Base-by-base conservation (phyloP, 2,888 invertebrate genomes). In the Melieria picta region DNA sequence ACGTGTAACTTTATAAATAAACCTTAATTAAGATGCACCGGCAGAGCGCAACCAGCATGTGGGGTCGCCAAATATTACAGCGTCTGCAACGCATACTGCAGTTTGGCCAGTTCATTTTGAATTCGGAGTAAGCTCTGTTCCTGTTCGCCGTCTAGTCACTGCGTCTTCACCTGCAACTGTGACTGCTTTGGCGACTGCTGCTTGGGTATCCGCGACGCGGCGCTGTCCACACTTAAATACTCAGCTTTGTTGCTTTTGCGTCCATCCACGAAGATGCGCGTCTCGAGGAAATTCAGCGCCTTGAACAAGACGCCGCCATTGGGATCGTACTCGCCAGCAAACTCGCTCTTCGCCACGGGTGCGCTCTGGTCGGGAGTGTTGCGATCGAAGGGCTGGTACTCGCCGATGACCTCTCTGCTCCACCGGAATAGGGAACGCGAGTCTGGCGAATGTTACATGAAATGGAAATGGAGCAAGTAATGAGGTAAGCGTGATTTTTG, bases 201-300 rank as follows among this genome's bases (percentile, higher is more conserved):
- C n/a, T 42, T 70, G 43, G 52, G 30, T 30, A 30, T 30, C 30
- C 30, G 1, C 30, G 30, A 30, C 30, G 30, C 30, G 30, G 2
- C 30, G 30, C 30, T 30, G 30, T 30, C 3, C 30, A 30, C 30
- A 30, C 2, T 30, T 30, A 30, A 30, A 30, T 30, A 30, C 2
- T 30, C 30, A 30, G 30, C 30, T 50, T 67, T 13, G 11, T 67
- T 60, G 42, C 46, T 63, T 11, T 55, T 69, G 5, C 79, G 78
- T 0, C 78, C 76, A 74, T 82, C 78, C 16, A 78, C 74, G 72
- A 86, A 85, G 55, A 86, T 79, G 76, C 83, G 78, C 16, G 83
- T 84, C 80, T 87, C 82, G 70, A 87, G 79, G 75, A 82, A 83
- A 77, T 86, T 80, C 60, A 87, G 79, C 10, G 86, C 85, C 69